These are phyloP conservation scores for Platysternon megacephalum DNA, from an alignment of 2,113 vertebrate genomes.

Conservation along the genomic window DNA sequence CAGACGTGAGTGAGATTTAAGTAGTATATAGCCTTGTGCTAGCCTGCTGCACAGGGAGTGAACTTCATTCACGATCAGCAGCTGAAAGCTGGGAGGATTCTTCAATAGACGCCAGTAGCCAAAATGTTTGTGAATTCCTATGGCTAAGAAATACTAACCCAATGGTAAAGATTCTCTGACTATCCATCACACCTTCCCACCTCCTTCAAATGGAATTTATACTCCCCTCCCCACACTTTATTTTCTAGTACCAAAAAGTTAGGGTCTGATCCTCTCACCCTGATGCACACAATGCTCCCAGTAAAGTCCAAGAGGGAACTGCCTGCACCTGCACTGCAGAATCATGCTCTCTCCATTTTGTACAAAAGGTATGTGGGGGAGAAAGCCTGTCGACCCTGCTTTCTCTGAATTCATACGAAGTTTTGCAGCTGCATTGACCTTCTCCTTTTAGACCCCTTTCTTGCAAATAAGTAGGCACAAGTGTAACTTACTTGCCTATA, in stretches of 20 bases:
- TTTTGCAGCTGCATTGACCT: not conserved
- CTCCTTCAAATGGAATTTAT: not conserved
- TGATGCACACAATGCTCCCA: not conserved
- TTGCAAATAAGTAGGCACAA: not conserved
- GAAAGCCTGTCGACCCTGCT: not conserved
- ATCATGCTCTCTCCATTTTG: not conserved
- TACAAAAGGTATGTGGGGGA: not conserved
- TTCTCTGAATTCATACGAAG: not conserved
- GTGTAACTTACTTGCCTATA: conserved; percentile 1
- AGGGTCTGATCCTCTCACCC: not conserved
- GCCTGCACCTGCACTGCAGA: not conserved
- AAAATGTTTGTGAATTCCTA: not conserved
- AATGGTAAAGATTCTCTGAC: rapidly evolving
- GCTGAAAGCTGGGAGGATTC: not conserved
- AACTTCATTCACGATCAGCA: not conserved
- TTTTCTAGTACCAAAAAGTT: not conserved
- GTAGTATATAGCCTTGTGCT: not conserved
- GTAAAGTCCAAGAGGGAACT: not conserved
- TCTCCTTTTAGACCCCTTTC: not conserved
- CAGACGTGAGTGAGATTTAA: not conserved
- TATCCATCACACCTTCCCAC: not conserved
- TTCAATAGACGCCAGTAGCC: not conserved
- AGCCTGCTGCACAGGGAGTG: not conserved
- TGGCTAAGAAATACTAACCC: not conserved
- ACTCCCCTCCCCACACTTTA: not conserved